Base-by-base conservation (phyloP, 2,797 vertebrate species). In the Pseudochromis fuscus region DNA sequence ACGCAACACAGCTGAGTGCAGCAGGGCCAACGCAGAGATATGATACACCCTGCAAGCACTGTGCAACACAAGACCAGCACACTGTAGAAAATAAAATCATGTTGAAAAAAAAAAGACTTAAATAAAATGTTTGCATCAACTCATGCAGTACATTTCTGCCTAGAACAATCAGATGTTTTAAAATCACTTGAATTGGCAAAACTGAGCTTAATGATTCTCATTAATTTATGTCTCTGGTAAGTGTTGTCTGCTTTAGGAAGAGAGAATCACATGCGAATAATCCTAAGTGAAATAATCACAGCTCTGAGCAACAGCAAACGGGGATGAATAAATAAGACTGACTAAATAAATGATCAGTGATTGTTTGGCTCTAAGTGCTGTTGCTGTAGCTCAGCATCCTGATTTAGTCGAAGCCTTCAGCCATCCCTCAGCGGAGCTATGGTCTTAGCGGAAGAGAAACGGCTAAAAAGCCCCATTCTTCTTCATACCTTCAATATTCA, bases 401-500 rank as follows among this genome's bases (percentile, higher is more conserved):
- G 93, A 91, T 91, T 89, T 90, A 91, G 86, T 88, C 64, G 75
- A 87, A 92, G 91, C 92, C 91, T 87, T 93, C 85, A 91, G 89
- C 92, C 88, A 91, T 91, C 88, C 91, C 85, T 90, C 85, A 90
- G 83, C 35, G 75, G 79, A 90, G 82, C 87, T 72, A 75, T 91
- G 89, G 92, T 91, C 88, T 89, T 89, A 88, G 85, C 91, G 92
- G 93, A 94, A 94, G 91, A 90, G 89, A 94, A 93, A 87, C 72
- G 75, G 88, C 90, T 94, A 92, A 93, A 94, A 93, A 92, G 91
- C 88, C 88, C 87, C 88, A 94, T 94, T 91, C 89, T 92, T 94
- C 90, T 93, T 92, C 86, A 91, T 91, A 92, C 92, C 87, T 94
- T 95, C 93, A 94, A 94, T 94, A 94, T 94, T 94, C 92, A 92